Conservation (phyloP, 2,113 vertebrate genomes). For the Melanostigma gelatinosum region DNA sequence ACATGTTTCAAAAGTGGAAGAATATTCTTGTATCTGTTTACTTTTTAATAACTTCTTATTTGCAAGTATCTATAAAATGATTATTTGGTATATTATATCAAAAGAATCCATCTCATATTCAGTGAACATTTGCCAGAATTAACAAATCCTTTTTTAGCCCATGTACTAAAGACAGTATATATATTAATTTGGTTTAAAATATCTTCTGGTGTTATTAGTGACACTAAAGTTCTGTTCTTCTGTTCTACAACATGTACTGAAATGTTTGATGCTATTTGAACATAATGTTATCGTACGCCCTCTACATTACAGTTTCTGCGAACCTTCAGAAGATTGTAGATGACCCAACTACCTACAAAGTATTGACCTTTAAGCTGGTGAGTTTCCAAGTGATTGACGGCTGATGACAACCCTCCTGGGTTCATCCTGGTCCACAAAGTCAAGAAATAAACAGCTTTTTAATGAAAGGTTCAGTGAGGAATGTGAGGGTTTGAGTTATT, state of each 20-base stretch:
- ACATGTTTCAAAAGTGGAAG: neutral
- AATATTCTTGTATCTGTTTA: neutral
- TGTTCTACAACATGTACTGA: neutral
- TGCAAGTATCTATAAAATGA: neutral
- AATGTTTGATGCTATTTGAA: slow-evolving; percentile 8
- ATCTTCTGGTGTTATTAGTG: neutral
- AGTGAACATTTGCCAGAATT: neutral
- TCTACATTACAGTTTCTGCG: slow-evolving; percentile 92
- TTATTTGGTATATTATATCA: neutral
- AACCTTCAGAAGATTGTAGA: slow-evolving; percentile 99
- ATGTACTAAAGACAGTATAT: neutral
- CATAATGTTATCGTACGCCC: slow-evolving; percentile 10
- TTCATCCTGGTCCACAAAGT: slow-evolving; percentile 11
- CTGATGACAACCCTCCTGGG: neutral
- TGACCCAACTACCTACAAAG: slow-evolving; percentile 95
- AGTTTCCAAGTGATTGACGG: slow-evolving; percentile 79
- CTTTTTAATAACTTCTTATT: neutral
- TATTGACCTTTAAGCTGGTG: slow-evolving; percentile 98
- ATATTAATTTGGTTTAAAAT: neutral
- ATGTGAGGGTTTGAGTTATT: slow-evolving; percentile 26
- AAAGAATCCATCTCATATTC: neutral
- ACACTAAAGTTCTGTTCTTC: neutral
- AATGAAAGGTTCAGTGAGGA: slow-evolving; percentile 27
- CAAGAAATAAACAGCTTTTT: slow-evolving; percentile 24
- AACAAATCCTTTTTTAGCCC: neutral